Evolutionary conservation across 2,113 vertebrate species (phyloP).

Genomic region (Jaculus jaculus): DNA sequence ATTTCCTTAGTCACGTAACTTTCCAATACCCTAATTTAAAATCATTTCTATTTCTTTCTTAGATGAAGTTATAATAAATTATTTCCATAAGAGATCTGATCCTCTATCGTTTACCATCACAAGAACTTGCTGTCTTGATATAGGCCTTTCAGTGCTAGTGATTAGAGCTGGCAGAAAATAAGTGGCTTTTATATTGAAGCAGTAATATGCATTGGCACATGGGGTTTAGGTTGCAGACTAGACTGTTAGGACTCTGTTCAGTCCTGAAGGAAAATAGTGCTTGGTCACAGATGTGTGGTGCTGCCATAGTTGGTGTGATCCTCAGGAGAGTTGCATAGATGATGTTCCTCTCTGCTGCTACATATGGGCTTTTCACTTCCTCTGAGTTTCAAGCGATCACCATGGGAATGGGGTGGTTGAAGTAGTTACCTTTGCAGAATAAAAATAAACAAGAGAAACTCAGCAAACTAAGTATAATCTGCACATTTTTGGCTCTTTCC

Average conservation of each 20-base stretch:
- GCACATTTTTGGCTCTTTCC: neutral
- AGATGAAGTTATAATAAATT: neutral
- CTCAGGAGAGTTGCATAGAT: neutral
- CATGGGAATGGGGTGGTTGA: neutral
- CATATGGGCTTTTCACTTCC: neutral
- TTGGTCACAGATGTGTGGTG: neutral
- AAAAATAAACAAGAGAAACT: neutral
- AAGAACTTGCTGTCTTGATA: neutral
- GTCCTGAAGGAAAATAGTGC: neutral
- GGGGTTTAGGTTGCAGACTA: neutral
- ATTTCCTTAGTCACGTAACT: neutral
- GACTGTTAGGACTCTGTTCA: neutral
- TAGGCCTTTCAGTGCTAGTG: neutral
- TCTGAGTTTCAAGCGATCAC: neutral
- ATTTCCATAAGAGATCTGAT: neutral
- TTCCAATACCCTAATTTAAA: neutral
- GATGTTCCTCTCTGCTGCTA: neutral
- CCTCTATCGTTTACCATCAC: neutral
- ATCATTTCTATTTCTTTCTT: neutral
- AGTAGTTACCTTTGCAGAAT: neutral
- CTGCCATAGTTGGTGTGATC: neutral
- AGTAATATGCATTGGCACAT: neutral
- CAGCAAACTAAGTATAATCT: neutral
- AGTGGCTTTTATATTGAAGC: neutral
- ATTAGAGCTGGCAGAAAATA: neutral